Base-by-base conservation (phyloP, 2,113 vertebrate species). In the Bucco capensis region DNA sequence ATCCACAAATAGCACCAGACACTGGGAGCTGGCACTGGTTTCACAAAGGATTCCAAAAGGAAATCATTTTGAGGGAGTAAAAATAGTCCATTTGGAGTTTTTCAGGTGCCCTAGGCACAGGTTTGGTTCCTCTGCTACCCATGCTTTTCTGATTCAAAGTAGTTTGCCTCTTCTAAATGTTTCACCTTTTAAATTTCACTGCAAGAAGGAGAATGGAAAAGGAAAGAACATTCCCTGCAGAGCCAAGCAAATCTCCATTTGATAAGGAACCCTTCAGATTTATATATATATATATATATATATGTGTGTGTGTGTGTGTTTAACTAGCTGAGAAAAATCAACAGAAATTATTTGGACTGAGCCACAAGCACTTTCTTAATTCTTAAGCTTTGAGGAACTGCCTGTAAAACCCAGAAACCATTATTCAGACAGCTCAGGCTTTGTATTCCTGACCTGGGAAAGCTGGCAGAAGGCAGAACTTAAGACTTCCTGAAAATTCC, bases 281-380 rank as follows among this genome's bases (percentile, higher is more conserved):
- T n/a, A n/a, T n/a, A n/a, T n/a, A n/a, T n/a, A n/a, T n/a, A n/a
- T n/a, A n/a, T n/a, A n/a, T n/a, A n/a, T n/a, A n/a, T n/a, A n/a
- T n/a, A n/a, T n/a, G n/a, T n/a, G n/a, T n/a, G n/a, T n/a, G n/a
- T n/a, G n/a, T n/a, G n/a, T n/a, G n/a, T n/a, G n/a, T n/a, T n/a
- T n/a, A n/a, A n/a, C n/a, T n/a, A n/a, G 91, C 86, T 90, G 91
- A 93, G 89, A 93, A 93, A 95, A 93, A 89, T 47, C 70, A 95
- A 94, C 81, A 89, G 81, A 67, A n/a, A 49, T 75, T 50, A 81
- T 86, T 82, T 78, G 74, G 73, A 14, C 49, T 78, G 70, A 90
- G 89, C 89, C 94, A 61, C 73, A 67, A 94, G 89, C 86, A 72
- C 91, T 94, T 93, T 92, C 81, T 86, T 92, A 88, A 92, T 90